phyloP scores from a whole-genome alignment of 2,797 vertebrate genomes.

The Mus spretus region DNA sequence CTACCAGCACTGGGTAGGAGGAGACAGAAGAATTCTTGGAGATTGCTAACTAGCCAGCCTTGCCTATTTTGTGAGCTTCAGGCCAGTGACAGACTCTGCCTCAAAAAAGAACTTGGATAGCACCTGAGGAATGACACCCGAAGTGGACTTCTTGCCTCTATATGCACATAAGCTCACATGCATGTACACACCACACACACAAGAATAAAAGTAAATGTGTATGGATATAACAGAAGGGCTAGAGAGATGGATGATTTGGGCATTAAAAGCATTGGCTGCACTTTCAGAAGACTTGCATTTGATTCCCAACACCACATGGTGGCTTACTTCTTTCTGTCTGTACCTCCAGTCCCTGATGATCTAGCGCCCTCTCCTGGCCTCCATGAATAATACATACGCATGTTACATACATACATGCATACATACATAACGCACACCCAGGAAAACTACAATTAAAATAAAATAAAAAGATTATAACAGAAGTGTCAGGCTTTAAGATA shows the following conservation, averaged over 20 bases:
- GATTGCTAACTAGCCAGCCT: background rate
- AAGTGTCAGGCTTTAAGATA: slow-evolving; percentile 54
- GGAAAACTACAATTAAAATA: background rate
- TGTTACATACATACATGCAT: background rate
- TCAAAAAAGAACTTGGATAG: background rate
- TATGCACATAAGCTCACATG: background rate
- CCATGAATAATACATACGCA: background rate
- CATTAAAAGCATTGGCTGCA: background rate
- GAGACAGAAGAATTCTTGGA: too few species aligned
- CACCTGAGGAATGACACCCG: background rate
- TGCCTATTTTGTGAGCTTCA: background rate
- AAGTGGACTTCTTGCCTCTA: background rate
- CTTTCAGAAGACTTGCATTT: background rate
- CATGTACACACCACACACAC: background rate
- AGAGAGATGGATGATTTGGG: background rate
- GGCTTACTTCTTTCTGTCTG: slow-evolving; percentile 13
- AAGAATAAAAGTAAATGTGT: background rate
- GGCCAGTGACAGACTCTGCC: background rate
- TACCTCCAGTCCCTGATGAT: background rate
- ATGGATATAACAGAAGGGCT: slow-evolving; percentile 12
- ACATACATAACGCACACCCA: background rate
- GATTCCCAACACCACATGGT: background rate
- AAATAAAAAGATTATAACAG: background rate
- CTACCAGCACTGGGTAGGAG: background rate
- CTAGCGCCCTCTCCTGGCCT: background rate